These are phyloP conservation scores for Neolamprologus toae DNA, from an alignment of 2,113 vertebrate genomes.

Conservation along the genomic window DNA sequence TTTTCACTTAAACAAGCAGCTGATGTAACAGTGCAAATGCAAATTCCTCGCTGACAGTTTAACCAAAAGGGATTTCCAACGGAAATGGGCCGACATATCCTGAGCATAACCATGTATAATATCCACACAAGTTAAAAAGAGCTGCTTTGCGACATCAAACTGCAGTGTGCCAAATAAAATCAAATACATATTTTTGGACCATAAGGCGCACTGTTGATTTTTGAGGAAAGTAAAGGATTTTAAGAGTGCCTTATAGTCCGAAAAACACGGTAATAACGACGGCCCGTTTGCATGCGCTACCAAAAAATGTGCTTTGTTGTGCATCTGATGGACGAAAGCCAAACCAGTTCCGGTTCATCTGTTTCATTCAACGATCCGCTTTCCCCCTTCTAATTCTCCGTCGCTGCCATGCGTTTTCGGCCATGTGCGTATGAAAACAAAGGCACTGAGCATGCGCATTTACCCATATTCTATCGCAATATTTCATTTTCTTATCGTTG, in stretches of 20 bases:
- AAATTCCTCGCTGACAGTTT: neutral
- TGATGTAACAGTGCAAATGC: neutral
- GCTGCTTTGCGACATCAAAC: neutral
- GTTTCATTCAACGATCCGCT: neutral
- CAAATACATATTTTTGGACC: fast-evolving
- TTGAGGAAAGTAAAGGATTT: neutral
- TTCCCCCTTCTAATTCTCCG: neutral
- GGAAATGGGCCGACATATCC: fast-evolving
- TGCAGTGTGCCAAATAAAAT: neutral
- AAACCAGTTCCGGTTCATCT: neutral
- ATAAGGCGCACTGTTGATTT: neutral
- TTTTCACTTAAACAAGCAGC: neutral
- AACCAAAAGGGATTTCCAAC: neutral
- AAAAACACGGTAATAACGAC: neutral
- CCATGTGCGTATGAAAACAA: neutral
- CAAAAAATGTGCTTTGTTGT: neutral
- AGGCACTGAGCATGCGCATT: neutral
- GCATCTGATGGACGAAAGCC: fast-evolving
- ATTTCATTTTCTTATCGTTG: neutral
- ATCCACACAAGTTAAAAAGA: neutral
- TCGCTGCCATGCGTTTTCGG: neutral
- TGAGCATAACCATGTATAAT: fast-evolving
- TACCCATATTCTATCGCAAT: neutral
- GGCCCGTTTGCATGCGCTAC: neutral
- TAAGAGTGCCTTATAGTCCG: neutral